A percentile compares a stretch with the other conserved stretches of the same genome.
Conservation (phyloP, 2,888 invertebrate genomes). For the Pristionchus arcanus region DNA sequence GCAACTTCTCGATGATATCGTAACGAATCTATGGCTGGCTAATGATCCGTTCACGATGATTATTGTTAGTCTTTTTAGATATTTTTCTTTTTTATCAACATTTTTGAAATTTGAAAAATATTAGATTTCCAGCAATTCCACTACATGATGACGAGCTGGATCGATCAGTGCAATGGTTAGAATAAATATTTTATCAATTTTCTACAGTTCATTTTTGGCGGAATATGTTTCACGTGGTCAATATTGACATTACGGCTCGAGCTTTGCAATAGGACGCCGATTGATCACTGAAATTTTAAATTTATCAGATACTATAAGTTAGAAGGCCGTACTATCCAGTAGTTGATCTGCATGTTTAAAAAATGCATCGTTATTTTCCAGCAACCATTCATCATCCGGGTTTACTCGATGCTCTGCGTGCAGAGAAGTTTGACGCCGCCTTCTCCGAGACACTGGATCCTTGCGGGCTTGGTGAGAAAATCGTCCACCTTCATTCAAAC, state of each 20-base stretch:
- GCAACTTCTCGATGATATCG: background rate
- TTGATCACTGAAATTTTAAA: no score
- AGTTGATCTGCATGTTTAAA: no score
- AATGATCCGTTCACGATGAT: conserved; percentile 44
- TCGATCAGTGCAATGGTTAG: conserved; percentile 40
- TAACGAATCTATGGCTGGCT: conserved; percentile 1
- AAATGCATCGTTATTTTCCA: background rate
- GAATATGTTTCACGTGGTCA: no score
- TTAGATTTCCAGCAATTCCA: conserved; percentile 45
- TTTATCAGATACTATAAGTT: no score
- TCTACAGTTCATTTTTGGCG: background rate
- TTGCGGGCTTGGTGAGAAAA: conserved; percentile 12
- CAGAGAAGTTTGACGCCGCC: conserved; percentile 47
- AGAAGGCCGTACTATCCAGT: no score
- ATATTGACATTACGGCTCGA: no score
- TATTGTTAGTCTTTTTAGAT: background rate
- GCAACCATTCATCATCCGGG: conserved; percentile 27
- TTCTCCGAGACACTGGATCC: conserved; percentile 37
- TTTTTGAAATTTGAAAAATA: no score
- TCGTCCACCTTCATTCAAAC: no score
- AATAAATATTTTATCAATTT: no score
- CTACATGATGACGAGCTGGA: conserved; percentile 41
- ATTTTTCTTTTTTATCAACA: no score
- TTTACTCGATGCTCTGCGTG: background rate
- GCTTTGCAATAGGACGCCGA: no score